A percentile compares a stretch with the other conserved stretches of the same genome.
These are phyloP conservation scores for Malurus leucopterus DNA, from an alignment of 2,797 vertebrate species.

Conservation along the genomic window DNA sequence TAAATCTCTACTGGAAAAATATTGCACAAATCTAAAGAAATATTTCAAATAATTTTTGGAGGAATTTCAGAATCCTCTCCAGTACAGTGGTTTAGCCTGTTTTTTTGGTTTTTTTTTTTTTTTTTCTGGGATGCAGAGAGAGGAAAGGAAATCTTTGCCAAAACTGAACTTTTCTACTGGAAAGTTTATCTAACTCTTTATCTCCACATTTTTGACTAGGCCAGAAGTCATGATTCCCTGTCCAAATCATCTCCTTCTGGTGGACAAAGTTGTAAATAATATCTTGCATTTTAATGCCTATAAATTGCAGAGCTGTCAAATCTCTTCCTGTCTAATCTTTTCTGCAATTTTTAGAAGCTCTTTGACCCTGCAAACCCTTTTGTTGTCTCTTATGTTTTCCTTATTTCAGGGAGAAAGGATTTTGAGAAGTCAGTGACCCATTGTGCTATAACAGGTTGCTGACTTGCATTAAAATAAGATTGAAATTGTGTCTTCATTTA, in stretches of 20 bases:
- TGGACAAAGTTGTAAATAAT: not conserved
- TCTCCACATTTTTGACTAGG: not conserved
- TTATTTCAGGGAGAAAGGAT: not conserved
- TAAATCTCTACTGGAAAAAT: not conserved
- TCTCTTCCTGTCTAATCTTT: not conserved
- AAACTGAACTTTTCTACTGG: not conserved
- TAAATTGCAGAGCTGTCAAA: not conserved
- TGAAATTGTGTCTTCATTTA: not conserved
- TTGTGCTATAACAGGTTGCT: not conserved
- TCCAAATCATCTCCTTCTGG: not conserved
- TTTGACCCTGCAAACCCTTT: not conserved
- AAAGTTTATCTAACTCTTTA: not conserved
- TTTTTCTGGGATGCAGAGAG: not conserved
- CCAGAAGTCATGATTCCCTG: not conserved
- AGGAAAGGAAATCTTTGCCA: not conserved
- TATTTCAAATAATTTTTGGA: not conserved
- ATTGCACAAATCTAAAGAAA: not conserved
- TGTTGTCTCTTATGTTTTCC: not conserved
- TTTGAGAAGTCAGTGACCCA: not conserved
- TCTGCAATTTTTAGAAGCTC: not conserved
- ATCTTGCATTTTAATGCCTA: not conserved
- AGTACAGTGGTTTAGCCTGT: accelerated
- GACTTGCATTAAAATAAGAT: not conserved
- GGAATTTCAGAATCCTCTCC: not conserved
- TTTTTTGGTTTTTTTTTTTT: no score